A percentile compares a stretch with the other conserved stretches of the same genome.
Evolutionary conservation across 2,888 invertebrate genomes (phyloP).

Genomic region (Slavum lentiscoides): DNA sequence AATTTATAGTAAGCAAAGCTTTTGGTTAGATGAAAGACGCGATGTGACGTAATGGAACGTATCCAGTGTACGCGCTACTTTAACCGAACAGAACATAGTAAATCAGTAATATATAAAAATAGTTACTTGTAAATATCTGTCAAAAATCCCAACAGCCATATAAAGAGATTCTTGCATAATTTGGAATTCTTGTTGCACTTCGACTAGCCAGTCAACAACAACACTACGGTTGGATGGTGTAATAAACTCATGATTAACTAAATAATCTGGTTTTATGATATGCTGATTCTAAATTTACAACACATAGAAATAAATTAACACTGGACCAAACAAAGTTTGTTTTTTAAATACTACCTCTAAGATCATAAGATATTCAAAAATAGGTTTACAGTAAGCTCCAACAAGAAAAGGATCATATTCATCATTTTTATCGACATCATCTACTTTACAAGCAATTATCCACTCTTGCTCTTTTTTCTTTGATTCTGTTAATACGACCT

Average conservation of each 20-base stretch:
- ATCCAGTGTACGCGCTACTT: too few relatives aligned
- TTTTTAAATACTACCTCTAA: constrained; percentile 65
- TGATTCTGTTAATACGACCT: constrained; percentile 28
- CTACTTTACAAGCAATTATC: constrained; percentile 59
- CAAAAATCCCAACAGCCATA: constrained; percentile 83
- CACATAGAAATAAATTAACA: constrained; percentile 29
- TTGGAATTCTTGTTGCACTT: constrained; percentile 85
- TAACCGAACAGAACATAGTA: too few relatives aligned
- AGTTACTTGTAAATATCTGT: constrained; percentile 81
- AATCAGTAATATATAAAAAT: constrained; percentile 49
- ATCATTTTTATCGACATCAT: constrained; percentile 78
- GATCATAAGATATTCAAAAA: constrained; percentile 78
- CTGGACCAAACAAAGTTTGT: background rate
- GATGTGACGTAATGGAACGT: too few relatives aligned
- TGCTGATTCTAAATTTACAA: constrained; percentile 63
- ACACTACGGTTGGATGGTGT: constrained; percentile 86
- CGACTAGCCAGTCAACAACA: constrained; percentile 91
- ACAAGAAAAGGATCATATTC: constrained; percentile 76
- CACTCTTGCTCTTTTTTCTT: constrained; percentile 40
- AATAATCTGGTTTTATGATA: constrained; percentile 68
- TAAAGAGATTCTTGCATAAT: constrained; percentile 87
- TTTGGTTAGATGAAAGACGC: too few relatives aligned
- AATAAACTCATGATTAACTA: constrained; percentile 65
- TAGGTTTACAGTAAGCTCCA: constrained; percentile 85
- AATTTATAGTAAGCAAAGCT: too few relatives aligned